Percentiles rank a stretch among this genome's conserved stretches.
Conservation (phyloP, 2,888 invertebrate species). For the Gymnocheta viridis region DNA sequence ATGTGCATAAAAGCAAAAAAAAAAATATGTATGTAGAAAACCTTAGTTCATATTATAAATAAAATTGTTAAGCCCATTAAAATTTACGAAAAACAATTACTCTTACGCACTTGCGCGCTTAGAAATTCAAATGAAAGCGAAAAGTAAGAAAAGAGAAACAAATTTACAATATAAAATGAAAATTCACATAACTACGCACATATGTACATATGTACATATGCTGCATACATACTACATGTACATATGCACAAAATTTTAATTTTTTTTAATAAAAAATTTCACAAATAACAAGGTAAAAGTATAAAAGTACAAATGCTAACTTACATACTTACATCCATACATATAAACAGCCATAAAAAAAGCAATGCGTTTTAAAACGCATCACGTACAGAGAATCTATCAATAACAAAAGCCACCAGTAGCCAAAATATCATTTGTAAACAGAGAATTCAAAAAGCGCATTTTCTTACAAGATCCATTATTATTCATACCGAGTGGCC, state of each 20-base stretch:
- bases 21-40: background rate
- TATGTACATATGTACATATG: conserved; percentile 13
- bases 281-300: conserved; percentile 1
- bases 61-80: conserved; percentile 36
- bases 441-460: conserved; percentile 32
- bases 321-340: background rate
- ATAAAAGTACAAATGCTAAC: conserved; percentile 16
- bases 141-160: conserved; percentile 29
- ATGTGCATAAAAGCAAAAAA: no score
- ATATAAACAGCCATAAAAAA: background rate
- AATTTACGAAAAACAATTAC: conserved; percentile 36
- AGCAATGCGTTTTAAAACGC: conserved; percentile 45
- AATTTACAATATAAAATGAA: conserved; percentile 18
- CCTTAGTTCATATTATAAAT: background rate
- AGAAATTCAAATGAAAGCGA: conserved; percentile 53
- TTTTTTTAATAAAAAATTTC: background rate
- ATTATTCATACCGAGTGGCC: conserved; percentile 23
- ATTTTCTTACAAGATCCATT: background rate
- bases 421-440: conserved; percentile 50
- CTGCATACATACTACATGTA: conserved; percentile 39
- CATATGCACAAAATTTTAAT: conserved; percentile 29
- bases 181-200: conserved; percentile 40
- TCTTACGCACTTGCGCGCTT: conserved; percentile 50
- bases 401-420: conserved; percentile 25
- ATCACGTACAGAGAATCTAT: conserved; percentile 5